Evolutionary conservation across 2,797 vertebrate genomes (phyloP), one percentile per base, ranked within the genome.

Genomic region (Hozukius guyotensis): DNA sequence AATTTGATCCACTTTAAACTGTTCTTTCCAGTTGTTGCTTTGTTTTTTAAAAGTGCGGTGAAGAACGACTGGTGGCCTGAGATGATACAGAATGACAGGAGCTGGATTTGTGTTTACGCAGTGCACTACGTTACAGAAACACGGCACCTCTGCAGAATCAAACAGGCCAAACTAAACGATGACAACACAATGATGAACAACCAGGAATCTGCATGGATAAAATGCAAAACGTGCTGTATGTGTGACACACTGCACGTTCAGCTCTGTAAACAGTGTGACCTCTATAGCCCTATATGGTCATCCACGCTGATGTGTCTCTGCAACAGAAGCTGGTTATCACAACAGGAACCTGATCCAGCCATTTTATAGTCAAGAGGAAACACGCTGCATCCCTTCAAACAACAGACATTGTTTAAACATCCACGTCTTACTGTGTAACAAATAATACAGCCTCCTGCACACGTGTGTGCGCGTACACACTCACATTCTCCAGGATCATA

Each of bases 351-450:
- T 73, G 55, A 87, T 92, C 87, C 84, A 86, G 86, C 29, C 78
- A 56, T 90, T 91, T 93, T 87, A 92, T 84, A 91, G 92, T 83
- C 59, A 22, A 76, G 84, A 83, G 89, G 93, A 93, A 94, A 92
- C 89, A 87, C 27, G 31, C 89, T 89, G 90, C 88, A 91, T 92
- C 92, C 90, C 86, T 84, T 90, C 86, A 89, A 92, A 89, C 87
- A 88, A 86, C 87, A 81, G 73, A 89, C 84, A 90, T 92, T 93
- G 93, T 94, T 92, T 93, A 88, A 93, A 92, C 90, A 91, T 78
- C 86, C 88, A 90, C 22, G 64, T 92, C 77, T 86, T 14, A 68
- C 85, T 71, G 86, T 60, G 85, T 16, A 57, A 84, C 71, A 60
- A 85, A 87, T 83, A 82, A 74, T 16, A 59, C 73, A 29, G 36